Evolutionary conservation across 2,797 vertebrate genomes (phyloP).

Genomic region (Sparidentex hasta): DNA sequence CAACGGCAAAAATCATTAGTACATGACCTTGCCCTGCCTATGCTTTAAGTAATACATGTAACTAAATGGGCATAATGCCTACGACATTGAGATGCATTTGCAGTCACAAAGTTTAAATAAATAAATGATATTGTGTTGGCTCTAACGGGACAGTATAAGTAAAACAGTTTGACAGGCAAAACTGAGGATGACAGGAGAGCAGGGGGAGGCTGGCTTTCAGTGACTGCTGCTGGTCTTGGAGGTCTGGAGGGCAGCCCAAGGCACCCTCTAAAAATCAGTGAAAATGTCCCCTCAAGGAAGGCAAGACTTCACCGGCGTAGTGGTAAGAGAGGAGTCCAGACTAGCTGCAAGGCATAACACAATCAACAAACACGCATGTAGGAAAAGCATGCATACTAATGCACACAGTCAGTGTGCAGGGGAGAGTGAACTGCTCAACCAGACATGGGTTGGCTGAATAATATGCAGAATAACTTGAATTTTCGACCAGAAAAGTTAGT

Average conservation of each 20-base stretch:
- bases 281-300: constrained; percentile 62
- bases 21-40: not conserved
- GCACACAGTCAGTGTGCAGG: not conserved
- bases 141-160: constrained; percentile 16
- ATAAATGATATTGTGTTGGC: constrained; percentile 24
- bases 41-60: not conserved
- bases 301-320: constrained; percentile 30
- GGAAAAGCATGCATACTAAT: not conserved
- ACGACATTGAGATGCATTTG: not conserved
- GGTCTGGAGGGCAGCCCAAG: constrained; percentile 65
- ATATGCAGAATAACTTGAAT: not conserved
- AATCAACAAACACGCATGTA: constrained; percentile 5
- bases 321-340: constrained; percentile 36
- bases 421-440: not conserved
- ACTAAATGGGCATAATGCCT: not conserved
- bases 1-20: not conserved
- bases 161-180: constrained; percentile 48
- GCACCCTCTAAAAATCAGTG: constrained; percentile 57
- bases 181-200: constrained; percentile 42
- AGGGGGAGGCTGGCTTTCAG: constrained; percentile 28
- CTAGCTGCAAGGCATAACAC: constrained; percentile 23
- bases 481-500: not conserved
- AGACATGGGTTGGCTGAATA: constrained; percentile 8
- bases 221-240: constrained; percentile 49
- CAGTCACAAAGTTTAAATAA: constrained; percentile 21